These are phyloP conservation scores for Hyles euphorbiae DNA, from an alignment of 1,140 invertebrate species.

Conservation along the genomic window DNA sequence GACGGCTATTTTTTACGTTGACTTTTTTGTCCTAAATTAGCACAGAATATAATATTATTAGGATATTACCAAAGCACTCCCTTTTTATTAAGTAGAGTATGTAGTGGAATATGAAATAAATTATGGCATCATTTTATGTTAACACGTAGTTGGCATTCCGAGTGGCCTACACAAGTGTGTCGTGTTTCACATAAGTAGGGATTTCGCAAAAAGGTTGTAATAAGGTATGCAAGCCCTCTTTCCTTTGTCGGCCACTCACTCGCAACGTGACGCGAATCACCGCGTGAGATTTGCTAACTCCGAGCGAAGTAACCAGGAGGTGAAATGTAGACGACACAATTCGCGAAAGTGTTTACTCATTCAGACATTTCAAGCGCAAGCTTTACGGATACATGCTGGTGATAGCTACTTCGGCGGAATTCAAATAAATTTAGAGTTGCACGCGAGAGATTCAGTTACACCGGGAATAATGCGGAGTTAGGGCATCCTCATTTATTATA, in stretches of 20 bases:
- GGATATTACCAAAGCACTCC: too few relatives aligned
- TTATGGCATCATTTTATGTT: slow-evolving; percentile 13
- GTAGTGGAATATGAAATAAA: too few relatives aligned
- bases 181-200: slow-evolving; percentile 66
- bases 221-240: slow-evolving; percentile 73
- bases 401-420: slow-evolving; percentile 25
- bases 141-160: slow-evolving; percentile 61
- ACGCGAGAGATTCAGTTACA: slow-evolving; percentile 15
- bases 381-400: slow-evolving; percentile 18
- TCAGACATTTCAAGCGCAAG: slow-evolving; percentile 35
- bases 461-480: slow-evolving; percentile 33
- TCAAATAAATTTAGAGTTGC: slow-evolving; percentile 26
- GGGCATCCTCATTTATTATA: slow-evolving; percentile 54
- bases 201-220: slow-evolving; percentile 68
- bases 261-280: slow-evolving; percentile 67
- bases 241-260: slow-evolving; percentile 68
- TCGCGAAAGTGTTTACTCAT: slow-evolving; percentile 53
- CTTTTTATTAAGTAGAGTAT: too few relatives aligned
- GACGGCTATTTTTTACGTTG: too few relatives aligned
- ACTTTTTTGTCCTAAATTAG: too few relatives aligned
- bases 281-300: slow-evolving; percentile 55
- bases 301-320: slow-evolving; percentile 44
- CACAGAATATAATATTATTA: too few relatives aligned
- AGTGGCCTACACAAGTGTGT: slow-evolving; percentile 47
- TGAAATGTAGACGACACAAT: slow-evolving; percentile 46